Conservation (phyloP, 2,797 vertebrate genomes). For the Bovichtus variegatus region DNA sequence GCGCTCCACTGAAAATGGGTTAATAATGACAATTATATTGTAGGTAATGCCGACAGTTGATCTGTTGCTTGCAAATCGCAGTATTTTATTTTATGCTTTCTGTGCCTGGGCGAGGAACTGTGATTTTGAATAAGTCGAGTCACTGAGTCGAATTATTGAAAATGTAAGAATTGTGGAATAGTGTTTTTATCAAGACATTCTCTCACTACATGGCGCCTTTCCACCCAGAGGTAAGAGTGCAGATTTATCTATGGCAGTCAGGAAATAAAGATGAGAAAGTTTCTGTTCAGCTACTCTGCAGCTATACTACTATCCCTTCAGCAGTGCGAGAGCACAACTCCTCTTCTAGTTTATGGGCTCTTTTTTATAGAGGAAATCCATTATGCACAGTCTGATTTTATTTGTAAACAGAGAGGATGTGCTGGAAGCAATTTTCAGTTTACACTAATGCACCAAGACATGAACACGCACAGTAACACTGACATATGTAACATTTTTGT, state of each 20-base stretch:
- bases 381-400: slow-evolving; percentile 40
- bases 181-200: slow-evolving; percentile 21
- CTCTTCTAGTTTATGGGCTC: slow-evolving; percentile 25
- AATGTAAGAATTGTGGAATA: slow-evolving; percentile 4
- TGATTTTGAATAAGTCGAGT: slow-evolving; percentile 22
- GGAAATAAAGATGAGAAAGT: slow-evolving; percentile 10
- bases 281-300: slow-evolving; percentile 14
- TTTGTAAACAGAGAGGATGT: slow-evolving; percentile 43
- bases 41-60: slow-evolving; percentile 48
- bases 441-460: slow-evolving; percentile 22
- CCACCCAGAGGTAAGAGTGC: slow-evolving; percentile 20
- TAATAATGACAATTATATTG: slow-evolving; percentile 65
- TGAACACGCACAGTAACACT: slow-evolving; percentile 4
- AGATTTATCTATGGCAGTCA: background rate
- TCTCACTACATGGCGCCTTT: slow-evolving; percentile 1
- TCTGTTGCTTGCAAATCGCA: slow-evolving; percentile 42
- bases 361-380: slow-evolving; percentile 53
- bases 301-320: background rate
- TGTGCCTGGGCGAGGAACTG: background rate
- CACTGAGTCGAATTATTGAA: slow-evolving; percentile 34
- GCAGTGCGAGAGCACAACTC: background rate
- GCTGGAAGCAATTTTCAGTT: slow-evolving; percentile 38
- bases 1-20: slow-evolving; percentile 54
- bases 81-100: slow-evolving; percentile 41
- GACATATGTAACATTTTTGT: background rate